These are phyloP conservation scores for Sicus ferrugineus DNA, from an alignment of 2,888 invertebrate species.

Conservation along the genomic window DNA sequence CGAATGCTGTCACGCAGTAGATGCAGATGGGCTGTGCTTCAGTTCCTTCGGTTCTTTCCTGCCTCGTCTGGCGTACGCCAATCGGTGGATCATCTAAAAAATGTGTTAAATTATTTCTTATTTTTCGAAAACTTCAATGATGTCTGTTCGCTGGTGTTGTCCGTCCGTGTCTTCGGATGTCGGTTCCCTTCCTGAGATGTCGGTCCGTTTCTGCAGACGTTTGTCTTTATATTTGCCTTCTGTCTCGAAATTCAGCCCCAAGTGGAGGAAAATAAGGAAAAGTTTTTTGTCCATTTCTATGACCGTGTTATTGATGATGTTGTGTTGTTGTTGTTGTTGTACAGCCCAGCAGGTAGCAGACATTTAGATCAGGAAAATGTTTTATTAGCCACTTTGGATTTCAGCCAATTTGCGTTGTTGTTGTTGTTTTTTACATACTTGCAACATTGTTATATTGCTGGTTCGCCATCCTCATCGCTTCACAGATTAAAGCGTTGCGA, in stretches of 20 bases:
- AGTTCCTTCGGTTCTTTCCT: not conserved
- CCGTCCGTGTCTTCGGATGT: too few species aligned
- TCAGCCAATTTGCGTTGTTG: constrained; percentile 12
- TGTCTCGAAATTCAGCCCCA: too few species aligned
- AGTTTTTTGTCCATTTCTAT: too few species aligned
- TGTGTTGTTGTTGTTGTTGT: constrained; percentile 4
- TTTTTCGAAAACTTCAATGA: not conserved
- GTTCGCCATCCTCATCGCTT: not conserved
- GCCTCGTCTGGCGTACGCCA: too few species aligned
- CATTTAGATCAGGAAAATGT: not conserved
- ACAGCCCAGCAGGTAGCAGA: constrained; percentile 16
- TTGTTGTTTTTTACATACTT: too few species aligned
- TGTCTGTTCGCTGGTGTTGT: too few species aligned
- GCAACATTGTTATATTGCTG: not conserved
- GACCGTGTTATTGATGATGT: not conserved
- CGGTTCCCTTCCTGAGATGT: too few species aligned
- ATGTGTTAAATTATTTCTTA: not conserved
- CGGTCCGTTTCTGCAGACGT: too few species aligned
- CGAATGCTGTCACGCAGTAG: constrained; percentile 7
- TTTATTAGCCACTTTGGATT: constrained; percentile 18
- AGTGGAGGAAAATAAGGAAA: too few species aligned
- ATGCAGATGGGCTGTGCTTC: not conserved
- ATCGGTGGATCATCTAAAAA: not conserved
- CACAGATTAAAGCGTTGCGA: not conserved
- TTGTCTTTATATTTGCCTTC: too few species aligned